These are phyloP conservation scores for Apodemia zela DNA, from an alignment of 2,888 invertebrate species.

Conservation along the genomic window DNA sequence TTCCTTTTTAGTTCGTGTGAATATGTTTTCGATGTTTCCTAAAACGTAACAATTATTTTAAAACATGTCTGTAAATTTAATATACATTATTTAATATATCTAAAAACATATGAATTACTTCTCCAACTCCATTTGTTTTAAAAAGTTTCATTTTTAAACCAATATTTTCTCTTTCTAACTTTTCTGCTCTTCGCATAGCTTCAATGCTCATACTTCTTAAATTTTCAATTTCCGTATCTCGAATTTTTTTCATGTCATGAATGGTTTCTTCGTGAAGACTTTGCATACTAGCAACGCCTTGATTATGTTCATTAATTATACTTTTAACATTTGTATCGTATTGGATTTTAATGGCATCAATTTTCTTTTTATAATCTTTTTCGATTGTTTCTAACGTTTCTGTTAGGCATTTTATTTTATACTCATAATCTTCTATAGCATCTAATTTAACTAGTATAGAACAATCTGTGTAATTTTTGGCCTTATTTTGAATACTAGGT, in stretches of 20 bases:
- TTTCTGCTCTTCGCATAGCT: slow-evolving; percentile 65
- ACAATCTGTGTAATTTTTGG: slow-evolving; percentile 22
- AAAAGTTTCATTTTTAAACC: slow-evolving; percentile 46
- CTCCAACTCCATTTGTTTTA: slow-evolving; percentile 36
- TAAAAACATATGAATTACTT: slow-evolving; percentile 40
- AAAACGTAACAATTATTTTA: slow-evolving; percentile 17
- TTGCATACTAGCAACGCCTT: slow-evolving; percentile 77
- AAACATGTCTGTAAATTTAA: not conserved
- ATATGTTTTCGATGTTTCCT: slow-evolving; percentile 53
- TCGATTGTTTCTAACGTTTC: slow-evolving; percentile 53
- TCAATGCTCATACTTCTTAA: slow-evolving; percentile 68
- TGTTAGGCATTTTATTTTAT: slow-evolving; percentile 50
- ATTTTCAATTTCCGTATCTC: slow-evolving; percentile 76
- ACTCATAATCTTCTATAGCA: slow-evolving; percentile 47
- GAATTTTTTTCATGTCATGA: slow-evolving; percentile 63
- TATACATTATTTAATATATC: not conserved
- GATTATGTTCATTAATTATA: slow-evolving; percentile 74
- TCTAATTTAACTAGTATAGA: slow-evolving; percentile 50
- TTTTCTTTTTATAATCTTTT: slow-evolving; percentile 60
- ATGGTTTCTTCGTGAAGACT: slow-evolving; percentile 74
- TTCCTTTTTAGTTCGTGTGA: slow-evolving; percentile 43
- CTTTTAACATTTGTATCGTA: slow-evolving; percentile 76
- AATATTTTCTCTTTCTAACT: slow-evolving; percentile 60
- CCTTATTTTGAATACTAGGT: not conserved
- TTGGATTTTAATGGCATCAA: slow-evolving; percentile 71